Base-by-base conservation (phyloP, 1,140 invertebrate species). In the Ooceraea biroi region DNA sequence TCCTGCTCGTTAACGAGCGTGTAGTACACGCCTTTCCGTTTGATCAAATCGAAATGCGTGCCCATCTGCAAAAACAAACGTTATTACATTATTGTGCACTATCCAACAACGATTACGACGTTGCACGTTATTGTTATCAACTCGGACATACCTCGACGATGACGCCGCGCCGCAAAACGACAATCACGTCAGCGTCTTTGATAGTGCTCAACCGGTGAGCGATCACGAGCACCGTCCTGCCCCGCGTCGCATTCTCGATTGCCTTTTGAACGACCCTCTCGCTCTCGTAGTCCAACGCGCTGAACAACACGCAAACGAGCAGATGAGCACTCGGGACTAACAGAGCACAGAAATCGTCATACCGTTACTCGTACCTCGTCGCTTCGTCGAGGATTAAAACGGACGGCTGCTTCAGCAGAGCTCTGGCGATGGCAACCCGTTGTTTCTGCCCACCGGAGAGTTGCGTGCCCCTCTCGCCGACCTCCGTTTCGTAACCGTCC, bases 371-470 rank as follows among this genome's bases (percentile, higher is more conserved):
- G 46, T 91, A 97, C 97, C 97, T 98, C 5, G 98, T 99, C 22
- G 98, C 98, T 95, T 99, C 98, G 94, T 99, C 98, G 48, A 98
- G 92, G 87, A 99, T 96, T 57, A 99, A 94, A 85, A 99, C 96
- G 19, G 96, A 96, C 0, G 98, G 98, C 91, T 98, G 96, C 94
- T 98, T 98, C 0, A 99, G 92, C 19, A 99, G 95, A 0, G 98
- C 98, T 82, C 98, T 93, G 0, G 98, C 98, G 85, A 99, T 99
- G 11, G 98, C 98, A 85, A 99, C 97, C 82, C 98, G 95, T 92
- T 99, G 98, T 88, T 98, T 98, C 93, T 99, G 98, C 0, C 98
- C 98, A 3, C 98, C 98, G 76, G 97, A 98, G 27, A 99, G 95
- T 52, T 98, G 97, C n/a, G 96, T 96, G 0, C 98, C 98, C 73